Evolutionary conservation across 2,888 invertebrate genomes (phyloP), one percentile per base, ranked within the genome.

Genomic region (Amphipoea oculea): DNA sequence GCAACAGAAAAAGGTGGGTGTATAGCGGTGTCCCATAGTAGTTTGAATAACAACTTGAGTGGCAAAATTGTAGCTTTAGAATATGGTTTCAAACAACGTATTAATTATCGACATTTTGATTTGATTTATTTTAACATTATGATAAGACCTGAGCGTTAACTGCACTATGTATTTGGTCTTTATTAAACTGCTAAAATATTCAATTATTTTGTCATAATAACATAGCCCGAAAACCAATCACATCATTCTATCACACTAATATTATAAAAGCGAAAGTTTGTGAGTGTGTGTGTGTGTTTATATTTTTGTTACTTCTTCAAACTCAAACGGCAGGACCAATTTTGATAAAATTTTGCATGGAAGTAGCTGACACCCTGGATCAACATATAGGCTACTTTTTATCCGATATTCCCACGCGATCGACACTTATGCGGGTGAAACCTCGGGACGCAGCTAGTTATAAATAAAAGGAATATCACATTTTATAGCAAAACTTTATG

Each of bases 401-500:
- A 29, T 29, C 29, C 29, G 29, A 29, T 29, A 29, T 29, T 29
- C 29, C 29, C 29, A 29, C 1, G 29, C 29, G 29, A 29, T 29
- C 29, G 29, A 29, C 29, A 29, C 29, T 29, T 29, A 29, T 29
- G 29, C 29, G 29, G 29, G 29, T 29, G 29, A 29, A 29, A 29
- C 29, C 29, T 29, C 29, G 29, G 29, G 29, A 29, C 29, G 29
- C 29, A 29, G 29, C 29, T 29, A 29, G 29, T 29, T 14, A 54
- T 36, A n/a, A n/a, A 77, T 23, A 68, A 68, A 57, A 69, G 36
- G 63, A 40, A 29, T 29, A 72, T 60, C 17, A 68, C 12, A 69
- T 75, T 75, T 73, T 65, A 76, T 45, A 54, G 60, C 17, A 3
- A 74, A 68, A 36, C 17, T 42, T 77, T 70, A 57, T 17, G 40